These are phyloP conservation scores for Distichodus sexfasciatus DNA, from an alignment of 2,797 vertebrate genomes.

Conservation along the genomic window DNA sequence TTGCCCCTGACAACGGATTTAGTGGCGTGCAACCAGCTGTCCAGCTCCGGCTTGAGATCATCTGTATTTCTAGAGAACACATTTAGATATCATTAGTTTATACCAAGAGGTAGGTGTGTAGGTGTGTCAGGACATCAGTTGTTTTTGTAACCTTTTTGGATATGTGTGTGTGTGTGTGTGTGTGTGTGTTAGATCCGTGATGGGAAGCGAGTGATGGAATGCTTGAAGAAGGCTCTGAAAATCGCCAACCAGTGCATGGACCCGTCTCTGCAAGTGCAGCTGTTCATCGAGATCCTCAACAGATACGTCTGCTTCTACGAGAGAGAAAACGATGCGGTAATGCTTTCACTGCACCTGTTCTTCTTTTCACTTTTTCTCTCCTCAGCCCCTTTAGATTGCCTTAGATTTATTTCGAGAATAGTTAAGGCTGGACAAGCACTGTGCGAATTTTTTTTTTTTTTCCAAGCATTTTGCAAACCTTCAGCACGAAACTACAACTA, in stretches of 20 bases:
- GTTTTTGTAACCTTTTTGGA: neutral
- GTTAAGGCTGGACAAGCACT: no score
- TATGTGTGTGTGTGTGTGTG: neutral
- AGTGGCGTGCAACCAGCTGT: neutral
- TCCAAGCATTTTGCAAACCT: no score
- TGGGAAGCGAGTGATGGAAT: constrained; percentile 97
- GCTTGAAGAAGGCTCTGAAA: constrained; percentile 97
- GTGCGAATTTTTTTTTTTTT: no score
- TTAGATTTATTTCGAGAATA: neutral
- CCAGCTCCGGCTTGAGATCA: neutral
- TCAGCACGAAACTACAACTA: no score
- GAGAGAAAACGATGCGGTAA: constrained; percentile 95
- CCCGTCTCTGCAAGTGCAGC: constrained; percentile 96
- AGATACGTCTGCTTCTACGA: constrained; percentile 99
- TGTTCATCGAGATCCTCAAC: constrained; percentile 99
- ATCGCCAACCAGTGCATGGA: constrained; percentile 99
- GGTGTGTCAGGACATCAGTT: neutral
- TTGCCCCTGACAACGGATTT: constrained; percentile 42
- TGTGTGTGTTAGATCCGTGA: constrained; percentile 84
- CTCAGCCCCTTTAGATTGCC: neutral
- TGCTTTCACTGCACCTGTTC: neutral
- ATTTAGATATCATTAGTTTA: no score
- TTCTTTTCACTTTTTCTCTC: neutral
- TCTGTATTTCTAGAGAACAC: neutral
- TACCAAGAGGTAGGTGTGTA: neutral